These are phyloP conservation scores for Actinostola sp. DNA, from an alignment of 92 coral and sea anemone genomes.

Conservation along the genomic window DNA sequence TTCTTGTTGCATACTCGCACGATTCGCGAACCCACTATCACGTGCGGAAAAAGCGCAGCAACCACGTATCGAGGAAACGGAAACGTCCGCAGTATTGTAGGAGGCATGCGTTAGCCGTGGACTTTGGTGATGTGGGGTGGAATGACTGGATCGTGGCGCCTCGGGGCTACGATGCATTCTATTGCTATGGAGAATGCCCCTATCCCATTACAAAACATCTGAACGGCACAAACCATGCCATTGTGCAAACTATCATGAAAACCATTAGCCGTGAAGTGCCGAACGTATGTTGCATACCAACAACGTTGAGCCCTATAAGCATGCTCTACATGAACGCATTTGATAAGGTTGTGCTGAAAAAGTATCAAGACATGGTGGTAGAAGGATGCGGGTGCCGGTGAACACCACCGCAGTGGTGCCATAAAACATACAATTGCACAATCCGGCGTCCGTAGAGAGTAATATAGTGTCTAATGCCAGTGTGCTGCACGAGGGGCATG, in stretches of 20 bases:
- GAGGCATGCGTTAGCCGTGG: conserved; percentile 79
- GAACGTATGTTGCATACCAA: conserved; percentile 91
- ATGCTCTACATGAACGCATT: conserved; percentile 79
- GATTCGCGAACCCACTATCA: conserved; percentile 74
- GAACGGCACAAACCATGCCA: conserved; percentile 96
- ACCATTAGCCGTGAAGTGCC: conserved; percentile 75
- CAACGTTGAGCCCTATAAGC: conserved; percentile 75
- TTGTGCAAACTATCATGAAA: conserved; percentile 91
- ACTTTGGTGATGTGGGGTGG: conserved; percentile 89
- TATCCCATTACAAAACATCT: conserved; percentile 73
- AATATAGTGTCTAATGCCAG: too few species aligned
- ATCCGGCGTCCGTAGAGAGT: too few species aligned
- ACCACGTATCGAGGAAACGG: conserved; percentile 15
- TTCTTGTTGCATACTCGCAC: conserved; percentile 82
- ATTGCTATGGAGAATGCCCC: conserved; percentile 85
- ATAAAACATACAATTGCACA: too few species aligned
- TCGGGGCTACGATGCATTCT: conserved; percentile 78
- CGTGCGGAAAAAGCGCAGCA: conserved; percentile 72
- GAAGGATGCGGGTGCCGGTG: conserved; percentile 95
- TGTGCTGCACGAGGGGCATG: too few species aligned
- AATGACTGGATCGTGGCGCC: conserved; percentile 97
- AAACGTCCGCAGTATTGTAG: conserved; percentile 59
- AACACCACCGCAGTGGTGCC: too few species aligned
- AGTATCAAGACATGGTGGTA: conserved; percentile 93
- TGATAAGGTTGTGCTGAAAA: conserved; percentile 77